Evolutionary conservation across 30 jellyfish, hydroid and myxozoan genomes (phyloP).

Genomic region (Aurelia sp.): DNA sequence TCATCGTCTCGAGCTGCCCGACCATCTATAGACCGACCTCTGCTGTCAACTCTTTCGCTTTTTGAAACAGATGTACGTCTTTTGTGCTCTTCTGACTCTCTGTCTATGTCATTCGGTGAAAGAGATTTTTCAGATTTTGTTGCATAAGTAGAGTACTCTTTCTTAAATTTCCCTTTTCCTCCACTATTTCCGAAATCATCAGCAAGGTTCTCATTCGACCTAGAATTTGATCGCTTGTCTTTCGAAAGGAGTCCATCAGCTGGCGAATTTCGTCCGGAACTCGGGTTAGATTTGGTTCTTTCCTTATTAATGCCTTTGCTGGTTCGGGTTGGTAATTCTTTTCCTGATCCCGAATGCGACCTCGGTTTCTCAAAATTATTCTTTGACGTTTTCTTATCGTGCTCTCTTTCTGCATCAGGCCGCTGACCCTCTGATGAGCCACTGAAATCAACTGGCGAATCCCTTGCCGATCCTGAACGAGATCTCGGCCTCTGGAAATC

Average conservation of each 20-base stretch:
- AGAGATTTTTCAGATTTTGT: not conserved
- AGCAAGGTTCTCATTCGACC: not conserved
- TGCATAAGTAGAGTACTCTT: not conserved
- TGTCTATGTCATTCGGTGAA: not conserved
- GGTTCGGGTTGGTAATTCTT: not conserved
- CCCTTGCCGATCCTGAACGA: constrained; percentile 16
- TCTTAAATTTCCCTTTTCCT: not conserved
- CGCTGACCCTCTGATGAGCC: not conserved
- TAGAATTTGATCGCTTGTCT: not conserved
- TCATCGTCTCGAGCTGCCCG: too few species aligned
- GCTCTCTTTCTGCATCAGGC: too few species aligned
- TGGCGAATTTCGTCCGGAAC: constrained; percentile 47
- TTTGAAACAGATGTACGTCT: not conserved
- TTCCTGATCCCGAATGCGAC: constrained; percentile 16
- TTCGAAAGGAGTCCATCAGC: constrained; percentile 32
- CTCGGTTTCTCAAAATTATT: not conserved
- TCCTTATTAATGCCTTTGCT: not conserved
- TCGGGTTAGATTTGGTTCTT: constrained; percentile 10
- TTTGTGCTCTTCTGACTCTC: not conserved
- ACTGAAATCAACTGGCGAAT: not conserved
- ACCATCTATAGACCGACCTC: too few species aligned
- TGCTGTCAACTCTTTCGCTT: too few species aligned
- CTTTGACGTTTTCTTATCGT: too few species aligned
- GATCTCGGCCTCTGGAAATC: not conserved
- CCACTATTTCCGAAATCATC: not conserved